These are phyloP conservation scores for Galeopsomyia nigrocyanea DNA, from an alignment of 2,888 invertebrate genomes.

Conservation along the genomic window DNA sequence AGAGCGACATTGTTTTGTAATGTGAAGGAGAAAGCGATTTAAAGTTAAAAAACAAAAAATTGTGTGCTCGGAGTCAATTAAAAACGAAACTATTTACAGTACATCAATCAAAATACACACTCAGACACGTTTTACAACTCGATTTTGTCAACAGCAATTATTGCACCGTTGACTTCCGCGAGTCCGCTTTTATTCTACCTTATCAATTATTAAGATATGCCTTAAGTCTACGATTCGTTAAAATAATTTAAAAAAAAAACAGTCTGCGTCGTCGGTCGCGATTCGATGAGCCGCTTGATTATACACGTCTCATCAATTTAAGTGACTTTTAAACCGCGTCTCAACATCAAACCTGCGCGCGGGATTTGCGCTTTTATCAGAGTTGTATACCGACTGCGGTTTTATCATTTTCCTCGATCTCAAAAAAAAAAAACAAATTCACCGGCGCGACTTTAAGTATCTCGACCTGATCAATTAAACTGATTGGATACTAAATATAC, in stretches of 20 bases:
- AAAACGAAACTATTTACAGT: slow-evolving; percentile 45
- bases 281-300: slow-evolving; percentile 30
- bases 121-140: slow-evolving; percentile 10
- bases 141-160: slow-evolving; percentile 31
- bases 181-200: slow-evolving; percentile 10
- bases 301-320: slow-evolving; percentile 35
- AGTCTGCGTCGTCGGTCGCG: slow-evolving; percentile 35
- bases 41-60: background rate
- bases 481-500: no score
- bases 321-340: slow-evolving; percentile 43
- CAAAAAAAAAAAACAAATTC: slow-evolving; percentile 24
- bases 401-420: slow-evolving; percentile 4
- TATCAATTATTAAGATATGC: slow-evolving; percentile 16
- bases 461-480: background rate
- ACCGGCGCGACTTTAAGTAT: slow-evolving; percentile 26
- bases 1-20: slow-evolving; percentile 20
- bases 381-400: background rate
- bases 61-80: slow-evolving; percentile 46
- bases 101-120: slow-evolving; percentile 22
- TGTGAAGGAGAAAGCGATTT: background rate
- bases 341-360: slow-evolving; percentile 26
- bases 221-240: slow-evolving; percentile 41
- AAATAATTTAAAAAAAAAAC: slow-evolving; percentile 32
- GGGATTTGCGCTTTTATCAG: slow-evolving; percentile 1
- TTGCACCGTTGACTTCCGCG: slow-evolving; percentile 22